These are phyloP conservation scores for Notodonta ziczac DNA, from an alignment of 2,888 invertebrate genomes.

Conservation along the genomic window DNA sequence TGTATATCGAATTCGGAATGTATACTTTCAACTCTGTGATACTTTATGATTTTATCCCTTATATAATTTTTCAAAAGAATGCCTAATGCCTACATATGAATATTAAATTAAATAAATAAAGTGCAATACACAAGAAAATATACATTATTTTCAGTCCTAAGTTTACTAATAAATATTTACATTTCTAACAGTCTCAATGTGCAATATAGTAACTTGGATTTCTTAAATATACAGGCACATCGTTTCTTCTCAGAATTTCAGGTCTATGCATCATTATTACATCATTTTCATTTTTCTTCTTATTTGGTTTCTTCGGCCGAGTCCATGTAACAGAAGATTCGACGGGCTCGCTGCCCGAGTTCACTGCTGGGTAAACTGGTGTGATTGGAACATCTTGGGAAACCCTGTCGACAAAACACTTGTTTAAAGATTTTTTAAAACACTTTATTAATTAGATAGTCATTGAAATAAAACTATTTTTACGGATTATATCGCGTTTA, in stretches of 20 bases:
- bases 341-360: constrained; percentile 29
- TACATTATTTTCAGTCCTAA: no score
- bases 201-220: not conserved
- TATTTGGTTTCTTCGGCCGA: constrained; percentile 54
- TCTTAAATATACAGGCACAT: not conserved
- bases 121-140: not conserved
- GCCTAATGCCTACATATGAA: no score
- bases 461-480: no score
- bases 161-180: no score
- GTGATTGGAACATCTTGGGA: constrained; percentile 32
- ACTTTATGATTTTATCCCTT: no score
- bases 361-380: constrained; percentile 24
- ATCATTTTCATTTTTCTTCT: constrained; percentile 40
- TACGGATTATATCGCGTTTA: no score
- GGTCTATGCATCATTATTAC: constrained; percentile 17
- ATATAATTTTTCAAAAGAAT: no score
- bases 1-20: no score
- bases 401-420: constrained; percentile 44
- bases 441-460: no score
- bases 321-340: constrained; percentile 71
- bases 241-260: constrained; percentile 11
- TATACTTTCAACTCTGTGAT: no score
- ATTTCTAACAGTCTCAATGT: not conserved
- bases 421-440: not conserved
- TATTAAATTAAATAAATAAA: not conserved